Evolutionary conservation across 2,797 vertebrate genomes (phyloP).

Genomic region (Fundulus diaphanus): DNA sequence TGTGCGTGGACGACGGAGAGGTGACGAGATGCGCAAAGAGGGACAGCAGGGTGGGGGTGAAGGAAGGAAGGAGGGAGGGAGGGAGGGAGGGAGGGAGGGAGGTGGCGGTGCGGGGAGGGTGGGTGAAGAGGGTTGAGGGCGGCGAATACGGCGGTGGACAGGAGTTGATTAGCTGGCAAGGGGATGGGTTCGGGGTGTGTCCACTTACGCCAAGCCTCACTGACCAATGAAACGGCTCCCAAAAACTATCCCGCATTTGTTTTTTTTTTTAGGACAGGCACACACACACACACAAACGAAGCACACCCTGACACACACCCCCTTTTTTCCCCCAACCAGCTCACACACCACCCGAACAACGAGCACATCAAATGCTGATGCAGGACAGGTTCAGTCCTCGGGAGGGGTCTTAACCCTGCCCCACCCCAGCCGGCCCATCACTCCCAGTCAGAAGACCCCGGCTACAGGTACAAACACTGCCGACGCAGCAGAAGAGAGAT

Average conservation of each 20-base stretch:
- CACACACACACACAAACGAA: slow-evolving; percentile 6
- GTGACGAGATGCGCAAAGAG: slow-evolving; percentile 67
- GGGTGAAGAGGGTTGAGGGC: slow-evolving; percentile 46
- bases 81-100: slow-evolving; percentile 24
- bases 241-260: slow-evolving; percentile 15
- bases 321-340: slow-evolving; percentile 20
- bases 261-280: slow-evolving; percentile 1
- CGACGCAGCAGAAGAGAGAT: slow-evolving; percentile 59
- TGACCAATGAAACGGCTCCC: slow-evolving; percentile 49
- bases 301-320: slow-evolving; percentile 18
- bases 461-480: slow-evolving; percentile 45
- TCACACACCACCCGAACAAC: slow-evolving; percentile 47
- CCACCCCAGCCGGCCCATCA: slow-evolving; percentile 36
- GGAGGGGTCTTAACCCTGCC: slow-evolving; percentile 21
- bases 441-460: slow-evolving; percentile 40
- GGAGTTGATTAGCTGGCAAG: slow-evolving; percentile 65
- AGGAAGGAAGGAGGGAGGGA: slow-evolving; percentile 32
- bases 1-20: slow-evolving; percentile 78
- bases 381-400: slow-evolving; percentile 41
- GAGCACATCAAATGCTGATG: slow-evolving; percentile 39
- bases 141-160: slow-evolving; percentile 77
- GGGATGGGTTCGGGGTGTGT: slow-evolving; percentile 42
- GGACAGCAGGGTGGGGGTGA: slow-evolving; percentile 43
- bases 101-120: slow-evolving; percentile 26
- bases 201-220: slow-evolving; percentile 69